phyloP scores from a whole-genome alignment of 2,888 invertebrate genomes.

The Nemotelus nigrinus region DNA sequence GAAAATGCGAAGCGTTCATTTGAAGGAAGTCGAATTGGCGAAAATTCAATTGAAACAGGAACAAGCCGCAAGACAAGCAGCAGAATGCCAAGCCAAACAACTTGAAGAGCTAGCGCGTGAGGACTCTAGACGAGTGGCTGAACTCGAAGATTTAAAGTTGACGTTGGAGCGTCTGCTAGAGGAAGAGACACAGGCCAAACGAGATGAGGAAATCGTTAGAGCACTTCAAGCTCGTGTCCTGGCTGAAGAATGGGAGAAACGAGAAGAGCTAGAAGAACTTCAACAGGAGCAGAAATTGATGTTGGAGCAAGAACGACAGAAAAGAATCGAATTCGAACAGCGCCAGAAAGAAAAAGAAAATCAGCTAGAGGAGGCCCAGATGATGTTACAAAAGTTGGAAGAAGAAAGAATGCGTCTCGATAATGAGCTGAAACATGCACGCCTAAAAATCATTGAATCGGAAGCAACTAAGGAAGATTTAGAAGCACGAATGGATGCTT shows the following conservation, averaged over 20 bases:
- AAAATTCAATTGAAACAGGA: slow-evolving; percentile 73
- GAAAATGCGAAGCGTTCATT: slow-evolving; percentile 69
- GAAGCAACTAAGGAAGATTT: slow-evolving; percentile 72
- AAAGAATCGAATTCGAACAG: slow-evolving; percentile 78
- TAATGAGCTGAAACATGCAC: slow-evolving; percentile 74
- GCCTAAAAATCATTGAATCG: slow-evolving; percentile 74
- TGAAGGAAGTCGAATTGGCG: slow-evolving; percentile 70
- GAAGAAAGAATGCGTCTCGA: slow-evolving; percentile 76
- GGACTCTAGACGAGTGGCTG: slow-evolving; percentile 77
- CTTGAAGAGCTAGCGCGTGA: slow-evolving; percentile 75
- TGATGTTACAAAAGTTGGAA: slow-evolving; percentile 75
- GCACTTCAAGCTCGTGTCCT: slow-evolving; percentile 77
- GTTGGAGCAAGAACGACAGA: slow-evolving; percentile 78
- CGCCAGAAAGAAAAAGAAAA: slow-evolving; percentile 77
- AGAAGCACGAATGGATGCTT: slow-evolving; percentile 68
- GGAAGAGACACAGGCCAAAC: slow-evolving; percentile 85
- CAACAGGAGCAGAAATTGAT: slow-evolving; percentile 80
- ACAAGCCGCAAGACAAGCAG: slow-evolving; percentile 68
- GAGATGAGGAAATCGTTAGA: slow-evolving; percentile 84
- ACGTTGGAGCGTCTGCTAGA: slow-evolving; percentile 78
- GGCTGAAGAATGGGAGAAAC: slow-evolving; percentile 84
- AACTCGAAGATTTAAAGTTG: slow-evolving; percentile 75
- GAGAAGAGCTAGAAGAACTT: slow-evolving; percentile 82
- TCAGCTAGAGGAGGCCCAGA: slow-evolving; percentile 78
- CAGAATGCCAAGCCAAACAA: slow-evolving; percentile 70